Percentiles rank a stretch among this genome's conserved stretches.
Evolutionary conservation across 2,797 vertebrate species (phyloP).

Genomic region (Helostoma temminkii): DNA sequence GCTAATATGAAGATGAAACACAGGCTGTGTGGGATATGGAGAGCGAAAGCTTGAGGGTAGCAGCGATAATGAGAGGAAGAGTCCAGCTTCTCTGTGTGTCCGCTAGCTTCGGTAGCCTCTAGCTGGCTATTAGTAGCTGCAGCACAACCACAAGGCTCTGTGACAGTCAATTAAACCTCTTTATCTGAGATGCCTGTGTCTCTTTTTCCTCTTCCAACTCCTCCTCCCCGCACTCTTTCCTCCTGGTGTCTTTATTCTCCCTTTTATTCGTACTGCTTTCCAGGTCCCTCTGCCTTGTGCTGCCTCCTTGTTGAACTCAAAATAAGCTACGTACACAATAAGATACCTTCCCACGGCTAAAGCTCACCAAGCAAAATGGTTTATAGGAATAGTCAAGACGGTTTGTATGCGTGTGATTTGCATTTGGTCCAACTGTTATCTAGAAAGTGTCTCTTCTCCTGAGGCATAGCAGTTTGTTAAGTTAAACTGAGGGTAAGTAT

Average conservation of each 20-base stretch:
- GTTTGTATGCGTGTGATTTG: slow-evolving; percentile 27
- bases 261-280: slow-evolving; percentile 33
- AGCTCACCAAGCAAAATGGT: slow-evolving; percentile 46
- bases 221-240: slow-evolving; percentile 46
- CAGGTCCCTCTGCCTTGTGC: slow-evolving; percentile 15
- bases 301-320: slow-evolving; percentile 48
- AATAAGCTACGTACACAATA: slow-evolving; percentile 44
- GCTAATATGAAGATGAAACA: slow-evolving; percentile 29
- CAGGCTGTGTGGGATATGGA: slow-evolving; percentile 47
- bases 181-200: slow-evolving; percentile 82
- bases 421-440: slow-evolving; percentile 48
- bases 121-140: slow-evolving; percentile 73
- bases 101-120: slow-evolving; percentile 72
- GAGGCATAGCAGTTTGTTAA: slow-evolving; percentile 48
- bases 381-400: slow-evolving; percentile 48
- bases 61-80: slow-evolving; percentile 75
- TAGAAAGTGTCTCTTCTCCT: slow-evolving; percentile 36
- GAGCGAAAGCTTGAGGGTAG: slow-evolving; percentile 56
- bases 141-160: slow-evolving; percentile 75
- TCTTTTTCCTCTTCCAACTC: slow-evolving; percentile 62
- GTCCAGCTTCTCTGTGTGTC: slow-evolving; percentile 75
- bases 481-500: slow-evolving; percentile 63
- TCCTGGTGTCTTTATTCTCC: slow-evolving; percentile 54
- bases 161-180: slow-evolving; percentile 94
- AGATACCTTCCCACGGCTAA: slow-evolving; percentile 22